Evolutionary conservation across 2,797 vertebrate species (phyloP).

Genomic region (Hylomyscus alleni): DNA sequence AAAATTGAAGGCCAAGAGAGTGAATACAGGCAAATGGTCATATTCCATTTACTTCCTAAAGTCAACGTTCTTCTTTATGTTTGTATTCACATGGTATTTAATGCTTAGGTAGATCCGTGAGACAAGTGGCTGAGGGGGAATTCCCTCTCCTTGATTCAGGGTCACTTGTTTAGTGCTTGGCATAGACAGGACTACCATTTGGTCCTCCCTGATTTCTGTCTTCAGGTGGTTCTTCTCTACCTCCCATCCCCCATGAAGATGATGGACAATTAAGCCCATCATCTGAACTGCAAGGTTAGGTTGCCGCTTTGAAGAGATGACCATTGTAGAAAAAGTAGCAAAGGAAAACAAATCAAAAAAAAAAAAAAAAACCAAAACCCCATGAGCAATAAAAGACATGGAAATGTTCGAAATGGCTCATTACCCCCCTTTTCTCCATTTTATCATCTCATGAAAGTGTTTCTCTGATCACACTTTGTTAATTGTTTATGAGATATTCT

Average conservation of each 20-base stretch:
- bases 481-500: conserved; percentile 70
- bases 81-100: neutral
- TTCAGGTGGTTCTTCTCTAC: neutral
- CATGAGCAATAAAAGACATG: neutral
- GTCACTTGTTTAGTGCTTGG: neutral
- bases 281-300: neutral
- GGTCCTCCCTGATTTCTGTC: neutral
- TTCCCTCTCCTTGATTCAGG: neutral
- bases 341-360: neutral
- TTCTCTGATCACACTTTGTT: neutral
- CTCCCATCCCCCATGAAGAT: neutral
- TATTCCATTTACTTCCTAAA: neutral
- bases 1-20: conserved; percentile 35
- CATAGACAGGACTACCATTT: neutral
- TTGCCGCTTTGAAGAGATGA: neutral
- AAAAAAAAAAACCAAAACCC: neutral
- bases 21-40: neutral
- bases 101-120: neutral
- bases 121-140: neutral
- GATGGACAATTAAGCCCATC: neutral
- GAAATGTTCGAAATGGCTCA: neutral
- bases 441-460: neutral
- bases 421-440: neutral
- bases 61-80: conserved; percentile 14
- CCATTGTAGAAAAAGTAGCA: neutral